phyloP scores from a whole-genome alignment of 1,140 invertebrate genomes.

The Philotrypesis tridentata region DNA sequence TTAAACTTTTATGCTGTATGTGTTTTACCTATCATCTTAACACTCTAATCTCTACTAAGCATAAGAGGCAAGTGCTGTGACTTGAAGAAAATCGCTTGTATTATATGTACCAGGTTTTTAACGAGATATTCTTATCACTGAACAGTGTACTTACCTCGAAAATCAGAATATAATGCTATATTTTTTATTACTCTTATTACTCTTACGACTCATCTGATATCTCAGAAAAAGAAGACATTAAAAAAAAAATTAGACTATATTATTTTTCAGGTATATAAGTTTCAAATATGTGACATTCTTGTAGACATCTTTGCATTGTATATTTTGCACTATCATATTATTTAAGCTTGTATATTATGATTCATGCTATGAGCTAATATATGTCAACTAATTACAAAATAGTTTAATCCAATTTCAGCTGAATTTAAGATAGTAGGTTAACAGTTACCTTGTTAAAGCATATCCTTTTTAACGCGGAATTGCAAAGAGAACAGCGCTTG shows the following conservation, averaged over 20 bases:
- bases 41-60: background rate
- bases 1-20: background rate
- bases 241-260: background rate
- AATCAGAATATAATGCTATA: slow-evolving; percentile 14
- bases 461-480: slow-evolving; percentile 44
- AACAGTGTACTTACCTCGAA: slow-evolving; percentile 24
- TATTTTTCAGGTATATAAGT: no score
- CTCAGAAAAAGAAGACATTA: background rate
- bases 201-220: slow-evolving; percentile 51
- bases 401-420: slow-evolving; percentile 40
- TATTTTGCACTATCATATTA: slow-evolving; percentile 21
- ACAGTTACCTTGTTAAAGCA: slow-evolving; percentile 36
- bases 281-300: no score
- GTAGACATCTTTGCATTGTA: background rate
- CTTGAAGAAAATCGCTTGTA: background rate
- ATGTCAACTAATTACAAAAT: slow-evolving; percentile 25
- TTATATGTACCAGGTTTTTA: slow-evolving; percentile 47
- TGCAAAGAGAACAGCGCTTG: background rate
- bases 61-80: background rate
- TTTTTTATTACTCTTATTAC: slow-evolving; percentile 52
- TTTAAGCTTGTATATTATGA: slow-evolving; percentile 10
- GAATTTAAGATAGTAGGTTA: slow-evolving; percentile 31
- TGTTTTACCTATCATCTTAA: background rate
- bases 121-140: slow-evolving; percentile 32
- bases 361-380: slow-evolving; percentile 7